phyloP scores from a whole-genome alignment of 2,113 vertebrate species.

The Oxygymnocypris stewartii region DNA sequence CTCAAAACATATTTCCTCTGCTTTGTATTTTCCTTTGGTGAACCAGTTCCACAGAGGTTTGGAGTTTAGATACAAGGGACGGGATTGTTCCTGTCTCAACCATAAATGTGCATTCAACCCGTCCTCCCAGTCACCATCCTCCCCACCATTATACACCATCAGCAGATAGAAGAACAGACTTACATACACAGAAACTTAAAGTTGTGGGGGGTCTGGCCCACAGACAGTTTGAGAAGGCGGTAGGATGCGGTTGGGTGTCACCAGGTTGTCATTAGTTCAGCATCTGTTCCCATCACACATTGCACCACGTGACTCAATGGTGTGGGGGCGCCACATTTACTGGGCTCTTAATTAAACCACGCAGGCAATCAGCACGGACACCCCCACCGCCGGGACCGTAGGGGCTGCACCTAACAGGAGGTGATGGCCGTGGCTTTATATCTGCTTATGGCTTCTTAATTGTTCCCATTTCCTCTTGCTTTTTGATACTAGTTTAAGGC shows the following conservation, averaged over 20 bases:
- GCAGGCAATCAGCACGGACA: constrained; percentile 83
- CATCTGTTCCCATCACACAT: constrained; percentile 88
- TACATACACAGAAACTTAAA: constrained; percentile 19
- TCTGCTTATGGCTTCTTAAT: constrained; percentile 25
- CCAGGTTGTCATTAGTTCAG: constrained; percentile 89
- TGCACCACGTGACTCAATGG: constrained; percentile 81
- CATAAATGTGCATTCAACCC: constrained; percentile 30
- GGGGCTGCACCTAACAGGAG: constrained; percentile 41
- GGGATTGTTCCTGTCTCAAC: constrained; percentile 23
- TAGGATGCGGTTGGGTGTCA: constrained; percentile 83
- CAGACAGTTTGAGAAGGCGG: constrained; percentile 52
- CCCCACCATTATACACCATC: constrained; percentile 5
- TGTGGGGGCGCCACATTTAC: constrained; percentile 81
- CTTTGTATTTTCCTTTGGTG: constrained; percentile 1
- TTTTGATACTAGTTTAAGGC: constrained; percentile 34
- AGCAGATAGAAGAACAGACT: constrained; percentile 32
- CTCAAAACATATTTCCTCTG: neutral
- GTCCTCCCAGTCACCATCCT: neutral
- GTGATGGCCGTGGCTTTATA: constrained; percentile 49
- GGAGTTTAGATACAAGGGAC: constrained; percentile 20
- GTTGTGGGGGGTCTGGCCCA: constrained; percentile 57
- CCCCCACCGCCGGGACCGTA: constrained; percentile 62
- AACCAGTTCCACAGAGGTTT: constrained; percentile 22
- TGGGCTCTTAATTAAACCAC: constrained; percentile 89
- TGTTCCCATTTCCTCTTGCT: constrained; percentile 2